Base-by-base conservation (phyloP, 2,888 invertebrate species). In the Buathra laborator region DNA sequence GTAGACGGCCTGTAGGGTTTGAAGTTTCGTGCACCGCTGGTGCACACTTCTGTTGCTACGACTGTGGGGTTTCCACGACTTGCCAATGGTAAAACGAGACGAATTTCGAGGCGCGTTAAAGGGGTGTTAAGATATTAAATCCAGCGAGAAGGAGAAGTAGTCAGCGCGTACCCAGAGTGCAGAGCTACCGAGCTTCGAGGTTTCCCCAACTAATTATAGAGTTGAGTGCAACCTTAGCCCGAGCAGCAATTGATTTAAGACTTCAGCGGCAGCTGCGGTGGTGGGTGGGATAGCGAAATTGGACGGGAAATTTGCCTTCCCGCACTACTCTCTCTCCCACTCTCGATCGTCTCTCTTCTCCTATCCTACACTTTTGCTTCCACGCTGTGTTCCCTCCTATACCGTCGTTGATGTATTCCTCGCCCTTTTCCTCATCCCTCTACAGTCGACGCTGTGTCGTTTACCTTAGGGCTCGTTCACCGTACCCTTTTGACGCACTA, bases 161-260 rank as follows among this genome's bases (percentile, higher is more conserved):
- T 29, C 19, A 56, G 68, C 37, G 43, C 48, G 48, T 59, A 74
- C 51, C 62, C 43, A 37, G 81, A 83, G 46, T 62, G 48, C 37
- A 74, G 64, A 80, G 71, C 66, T 59, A 75, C 78, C 56, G 87
- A 89, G 89, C 88, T 87, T 90, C 90, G 87, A 90, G 88, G 71
- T 80, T 84, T 90, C 88, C 82, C 89, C 88, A 90, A 90, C 90
- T 91, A 91, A 91, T 91, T 91, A 91, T 90, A 89, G 90, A 91
- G 90, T 90, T 89, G 89, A 89, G 90, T 90, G 90, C 89, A 91
- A 90, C 90, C 89, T 91, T 91, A 90, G 87, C 80, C 81, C 87
- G 87, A 88, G 84, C 88, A 85, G 88, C 91, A 91, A 92, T 92
- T 92, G 92, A 92, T 92, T 92, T 91, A 92, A 92, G 90, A 91